phyloP scores from a whole-genome alignment of 92 coral and sea anemone genomes.

The Phenganax stokvisi region DNA sequence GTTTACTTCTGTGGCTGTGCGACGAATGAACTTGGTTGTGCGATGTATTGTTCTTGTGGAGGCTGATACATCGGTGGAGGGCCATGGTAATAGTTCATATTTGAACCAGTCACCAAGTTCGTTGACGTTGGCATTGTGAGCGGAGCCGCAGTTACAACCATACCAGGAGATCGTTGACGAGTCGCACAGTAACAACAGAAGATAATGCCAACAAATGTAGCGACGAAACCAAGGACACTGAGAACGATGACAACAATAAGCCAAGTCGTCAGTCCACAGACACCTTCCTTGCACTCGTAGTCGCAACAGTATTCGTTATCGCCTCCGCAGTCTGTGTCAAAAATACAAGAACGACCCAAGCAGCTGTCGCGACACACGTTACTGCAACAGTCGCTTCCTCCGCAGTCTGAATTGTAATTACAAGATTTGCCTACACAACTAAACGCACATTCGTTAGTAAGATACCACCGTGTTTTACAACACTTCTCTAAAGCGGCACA shows the following conservation, averaged over 20 bases:
- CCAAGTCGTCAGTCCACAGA: slow-evolving; percentile 1
- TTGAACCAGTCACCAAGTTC: not conserved
- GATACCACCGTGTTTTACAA: not conserved
- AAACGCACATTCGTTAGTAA: not conserved
- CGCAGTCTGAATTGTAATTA: not conserved
- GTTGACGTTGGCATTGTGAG: not conserved
- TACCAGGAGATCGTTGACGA: not conserved
- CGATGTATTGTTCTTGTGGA: no score
- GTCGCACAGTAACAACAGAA: not conserved
- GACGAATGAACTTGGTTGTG: no score
- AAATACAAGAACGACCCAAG: not conserved
- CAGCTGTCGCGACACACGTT: slow-evolving; percentile 7
- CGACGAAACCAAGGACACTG: not conserved
- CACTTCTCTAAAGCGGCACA: not conserved
- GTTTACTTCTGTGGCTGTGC: no score
- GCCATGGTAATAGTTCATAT: not conserved
- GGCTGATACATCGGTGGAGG: no score
- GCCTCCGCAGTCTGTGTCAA: not conserved
- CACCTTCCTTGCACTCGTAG: not conserved
- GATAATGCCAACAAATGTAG: not conserved
- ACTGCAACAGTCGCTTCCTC: not conserved
- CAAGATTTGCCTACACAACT: not conserved
- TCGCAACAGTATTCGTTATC: slow-evolving; percentile 15
- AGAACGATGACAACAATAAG: not conserved
- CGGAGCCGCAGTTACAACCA: not conserved